Percentiles rank a stretch among this genome's conserved stretches.
These are phyloP conservation scores for Sycophila sp. DNA, from an alignment of 1,140 invertebrate species.

Conservation along the genomic window DNA sequence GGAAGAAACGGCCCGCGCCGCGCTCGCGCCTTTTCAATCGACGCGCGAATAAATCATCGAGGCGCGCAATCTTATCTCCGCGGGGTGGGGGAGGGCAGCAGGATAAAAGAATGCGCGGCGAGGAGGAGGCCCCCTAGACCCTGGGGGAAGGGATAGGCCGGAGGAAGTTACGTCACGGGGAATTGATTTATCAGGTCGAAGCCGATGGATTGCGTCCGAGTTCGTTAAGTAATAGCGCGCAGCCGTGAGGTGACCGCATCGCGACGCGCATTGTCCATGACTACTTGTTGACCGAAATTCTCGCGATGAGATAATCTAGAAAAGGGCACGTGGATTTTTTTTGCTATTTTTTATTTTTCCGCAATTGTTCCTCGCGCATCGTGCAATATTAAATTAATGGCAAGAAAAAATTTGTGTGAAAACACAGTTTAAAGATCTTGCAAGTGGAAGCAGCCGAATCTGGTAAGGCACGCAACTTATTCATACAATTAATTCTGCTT, in stretches of 20 bases:
- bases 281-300: no score
- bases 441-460: neutral
- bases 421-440: no score
- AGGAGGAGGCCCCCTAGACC: neutral
- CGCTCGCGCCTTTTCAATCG: conserved; percentile 2
- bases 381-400: no score
- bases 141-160: neutral
- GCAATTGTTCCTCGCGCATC: no score
- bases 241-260: neutral
- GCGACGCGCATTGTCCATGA: no score
- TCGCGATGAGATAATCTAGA: no score
- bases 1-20: neutral
- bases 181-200: conserved; percentile 31
- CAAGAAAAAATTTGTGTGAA: no score
- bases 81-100: neutral
- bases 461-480: neutral
- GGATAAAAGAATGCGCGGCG: neutral
- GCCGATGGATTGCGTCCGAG: conserved; percentile 16
- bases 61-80: neutral
- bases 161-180: conserved; percentile 14
- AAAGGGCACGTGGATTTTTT: no score
- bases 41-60: conserved; percentile 16
- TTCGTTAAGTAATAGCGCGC: neutral
- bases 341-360: no score
- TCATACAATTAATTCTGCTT: neutral